A percentile compares a stretch with the other conserved stretches of the same genome.
Conservation (phyloP, 1,140 invertebrate genomes). For the Aradophagus sp. region DNA sequence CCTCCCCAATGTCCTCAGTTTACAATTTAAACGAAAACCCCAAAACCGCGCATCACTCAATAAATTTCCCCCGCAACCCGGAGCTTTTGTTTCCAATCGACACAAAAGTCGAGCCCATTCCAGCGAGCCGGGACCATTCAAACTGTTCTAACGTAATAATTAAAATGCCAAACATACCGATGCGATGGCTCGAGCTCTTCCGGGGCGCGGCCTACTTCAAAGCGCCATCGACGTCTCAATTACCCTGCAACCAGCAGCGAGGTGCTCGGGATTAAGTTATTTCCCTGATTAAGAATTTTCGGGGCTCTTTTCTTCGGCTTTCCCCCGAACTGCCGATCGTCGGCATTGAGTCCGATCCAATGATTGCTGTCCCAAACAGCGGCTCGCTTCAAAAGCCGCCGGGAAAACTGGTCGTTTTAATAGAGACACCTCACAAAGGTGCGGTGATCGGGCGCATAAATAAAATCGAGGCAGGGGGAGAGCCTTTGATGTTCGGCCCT, state of each 20-base stretch:
- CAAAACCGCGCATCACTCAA: no score
- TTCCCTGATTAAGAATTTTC: constrained; percentile 13
- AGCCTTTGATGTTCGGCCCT: constrained; percentile 14
- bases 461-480: constrained; percentile 10
- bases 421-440: constrained; percentile 41
- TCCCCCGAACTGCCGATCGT: background rate
- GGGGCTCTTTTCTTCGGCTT: constrained; percentile 1
- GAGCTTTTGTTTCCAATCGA: no score
- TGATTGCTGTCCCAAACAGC: constrained; percentile 21
- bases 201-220: constrained; percentile 36
- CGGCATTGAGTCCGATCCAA: constrained; percentile 12
- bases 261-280: constrained; percentile 22
- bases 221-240: constrained; percentile 15
- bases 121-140: no score
- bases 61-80: no score
- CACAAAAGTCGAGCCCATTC: no score
- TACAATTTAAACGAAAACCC: no score
- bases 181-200: constrained; percentile 34
- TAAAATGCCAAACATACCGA: constrained; percentile 43
- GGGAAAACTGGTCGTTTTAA: constrained; percentile 39
- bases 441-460: constrained; percentile 31
- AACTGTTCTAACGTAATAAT: constrained; percentile 41
- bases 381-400: constrained; percentile 23
- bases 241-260: background rate
- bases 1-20: no score